Percentiles rank a stretch among this genome's conserved stretches.
Evolutionary conservation across 1,140 invertebrate genomes (phyloP).

Genomic region (Xylocopa sonorina): DNA sequence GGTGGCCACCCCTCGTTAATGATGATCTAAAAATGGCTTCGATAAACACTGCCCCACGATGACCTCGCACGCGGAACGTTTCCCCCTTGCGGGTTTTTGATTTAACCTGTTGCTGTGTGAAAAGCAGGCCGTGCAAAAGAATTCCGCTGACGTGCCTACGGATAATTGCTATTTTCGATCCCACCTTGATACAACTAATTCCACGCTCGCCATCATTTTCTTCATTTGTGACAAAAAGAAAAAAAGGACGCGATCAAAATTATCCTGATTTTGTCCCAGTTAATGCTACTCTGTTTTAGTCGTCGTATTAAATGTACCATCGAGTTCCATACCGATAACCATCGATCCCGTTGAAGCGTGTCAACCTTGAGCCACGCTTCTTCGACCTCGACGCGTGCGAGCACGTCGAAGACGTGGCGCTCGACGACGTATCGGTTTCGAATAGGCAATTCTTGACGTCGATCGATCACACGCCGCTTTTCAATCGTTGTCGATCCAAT

Average conservation of each 20-base stretch:
- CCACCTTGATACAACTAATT: too few relatives aligned
- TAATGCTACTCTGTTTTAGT: too few relatives aligned
- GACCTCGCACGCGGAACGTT: conserved; percentile 10
- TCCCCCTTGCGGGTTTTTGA: neutral
- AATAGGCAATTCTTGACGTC: conserved; percentile 15
- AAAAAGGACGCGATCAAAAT: too few relatives aligned
- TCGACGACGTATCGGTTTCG: conserved; percentile 25
- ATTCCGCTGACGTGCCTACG: neutral
- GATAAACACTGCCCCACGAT: neutral
- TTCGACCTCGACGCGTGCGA: neutral
- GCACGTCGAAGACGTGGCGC: neutral
- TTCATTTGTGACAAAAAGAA: too few relatives aligned
- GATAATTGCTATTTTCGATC: too few relatives aligned
- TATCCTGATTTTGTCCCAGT: too few relatives aligned
- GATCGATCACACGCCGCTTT: conserved; percentile 14
- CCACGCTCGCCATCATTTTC: too few relatives aligned
- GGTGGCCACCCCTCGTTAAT: conserved; percentile 7
- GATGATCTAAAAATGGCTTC: conserved; percentile 27
- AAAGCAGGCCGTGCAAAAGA: too few relatives aligned
- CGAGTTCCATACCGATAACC: conserved; percentile 6
- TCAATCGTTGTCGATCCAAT: conserved; percentile 41
- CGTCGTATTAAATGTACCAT: neutral
- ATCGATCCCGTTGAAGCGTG: neutral
- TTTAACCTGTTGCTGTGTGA: conserved; percentile 35
- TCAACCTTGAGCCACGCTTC: conserved; percentile 16